Evolutionary conservation across 2,797 vertebrate species (phyloP), one percentile per base, ranked within the genome.

Genomic region (Labeo calbasu): DNA sequence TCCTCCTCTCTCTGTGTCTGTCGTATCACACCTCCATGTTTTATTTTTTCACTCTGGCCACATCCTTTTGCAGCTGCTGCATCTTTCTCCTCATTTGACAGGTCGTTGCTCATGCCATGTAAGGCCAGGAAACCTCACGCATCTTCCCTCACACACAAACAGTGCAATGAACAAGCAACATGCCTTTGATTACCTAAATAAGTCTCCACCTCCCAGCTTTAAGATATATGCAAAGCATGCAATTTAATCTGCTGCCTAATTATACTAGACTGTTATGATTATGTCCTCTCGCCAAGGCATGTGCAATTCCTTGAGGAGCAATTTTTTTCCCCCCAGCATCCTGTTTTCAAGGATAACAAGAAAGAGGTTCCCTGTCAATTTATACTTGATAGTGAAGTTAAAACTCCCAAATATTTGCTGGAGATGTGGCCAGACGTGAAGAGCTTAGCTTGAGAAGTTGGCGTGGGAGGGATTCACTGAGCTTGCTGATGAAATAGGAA

Each of bases 61-160:
- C 17, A 70, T 46, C 23, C 19, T 36, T 53, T 81, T 13, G 63
- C 66, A 78, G 78, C 79, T 48, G 63, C 76, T 36, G 61, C 70
- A n/a, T 81, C 53, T 84, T 71, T 77, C 63, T 65, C 53, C 59
- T 25, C 40, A 53, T 77, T 75, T 85, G 83, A 86, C 82, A 73
- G 77, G 76, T 75, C 77, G 81, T 88, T 77, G 70, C 78, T 85
- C 77, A 86, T 86, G 83, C 76, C 53, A 57, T 46, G 43, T 57
- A 32, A 13, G 79, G 28, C 50, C 75, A 53, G 75, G 23, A 85
- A 82, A 81, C 77, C 66, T 66, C 66, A 75, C 71, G 76, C 68
- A 43, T 85, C 28, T 51, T 68, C 63, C 23, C 69, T 53, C 79
- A 87, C 25, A 79, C 55, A 51, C 23, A 21, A 81, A 83, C 82